phyloP scores from a whole-genome alignment of 1,140 invertebrate genomes.

The Bombus cullumanus region DNA sequence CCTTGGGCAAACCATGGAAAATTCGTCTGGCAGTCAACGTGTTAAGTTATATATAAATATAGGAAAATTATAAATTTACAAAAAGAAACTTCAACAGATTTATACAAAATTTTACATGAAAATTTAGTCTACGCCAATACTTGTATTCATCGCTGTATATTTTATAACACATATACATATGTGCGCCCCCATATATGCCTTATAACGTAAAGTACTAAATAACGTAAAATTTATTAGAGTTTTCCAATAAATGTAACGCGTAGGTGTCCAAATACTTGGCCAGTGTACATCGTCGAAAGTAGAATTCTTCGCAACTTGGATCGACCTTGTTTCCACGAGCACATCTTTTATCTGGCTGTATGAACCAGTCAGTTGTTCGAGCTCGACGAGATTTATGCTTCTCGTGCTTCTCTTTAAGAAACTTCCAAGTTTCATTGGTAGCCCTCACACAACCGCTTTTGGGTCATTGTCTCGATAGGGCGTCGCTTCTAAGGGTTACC shows the following conservation, averaged over 20 bases:
- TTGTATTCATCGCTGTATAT: no score
- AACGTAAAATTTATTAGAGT: background rate
- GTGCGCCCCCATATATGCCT: no score
- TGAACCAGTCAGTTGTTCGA: background rate
- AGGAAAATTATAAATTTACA: no score
- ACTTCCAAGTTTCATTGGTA: background rate
- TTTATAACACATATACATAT: no score
- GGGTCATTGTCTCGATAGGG: slow-evolving; percentile 9
- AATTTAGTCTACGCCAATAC: background rate
- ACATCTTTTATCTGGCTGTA: background rate
- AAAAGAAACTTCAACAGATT: no score
- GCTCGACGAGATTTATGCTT: slow-evolving; percentile 8
- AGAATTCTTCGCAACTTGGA: background rate
- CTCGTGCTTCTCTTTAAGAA: background rate
- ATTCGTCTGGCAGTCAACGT: no score
- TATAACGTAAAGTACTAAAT: background rate
- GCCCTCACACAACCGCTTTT: background rate
- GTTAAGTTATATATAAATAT: no score
- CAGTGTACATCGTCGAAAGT: background rate
- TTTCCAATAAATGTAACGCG: background rate
- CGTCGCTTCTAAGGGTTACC: background rate
- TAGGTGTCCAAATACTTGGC: background rate
- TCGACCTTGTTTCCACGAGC: background rate
- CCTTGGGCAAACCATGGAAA: no score
- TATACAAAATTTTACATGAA: no score